phyloP scores from a whole-genome alignment of 2,113 vertebrate genomes.

The Phoenicopterus ruber region DNA sequence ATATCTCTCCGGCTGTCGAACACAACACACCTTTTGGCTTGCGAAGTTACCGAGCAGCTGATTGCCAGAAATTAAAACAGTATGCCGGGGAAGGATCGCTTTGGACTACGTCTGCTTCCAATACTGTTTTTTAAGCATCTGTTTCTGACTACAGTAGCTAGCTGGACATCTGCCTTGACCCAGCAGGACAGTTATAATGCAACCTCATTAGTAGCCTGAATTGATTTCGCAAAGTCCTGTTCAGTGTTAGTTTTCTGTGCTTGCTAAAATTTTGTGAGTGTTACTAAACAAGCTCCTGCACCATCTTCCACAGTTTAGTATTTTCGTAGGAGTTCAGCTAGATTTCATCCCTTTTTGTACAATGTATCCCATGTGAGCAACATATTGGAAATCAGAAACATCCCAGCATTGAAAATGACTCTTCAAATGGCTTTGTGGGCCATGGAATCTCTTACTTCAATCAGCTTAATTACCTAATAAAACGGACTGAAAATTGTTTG shows the following conservation, averaged over 20 bases:
- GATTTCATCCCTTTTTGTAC: not conserved
- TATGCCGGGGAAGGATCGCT: not conserved
- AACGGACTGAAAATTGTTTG: not conserved
- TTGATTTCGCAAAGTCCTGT: not conserved
- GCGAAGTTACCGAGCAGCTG: not conserved
- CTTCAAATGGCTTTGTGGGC: not conserved
- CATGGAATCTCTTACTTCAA: not conserved
- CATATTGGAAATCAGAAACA: not conserved
- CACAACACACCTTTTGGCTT: not conserved
- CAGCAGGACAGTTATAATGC: not conserved
- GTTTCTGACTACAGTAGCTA: not conserved
- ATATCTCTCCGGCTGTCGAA: not conserved
- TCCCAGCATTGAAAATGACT: not conserved
- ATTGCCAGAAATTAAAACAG: not conserved
- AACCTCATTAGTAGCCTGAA: not conserved
- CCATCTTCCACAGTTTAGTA: not conserved
- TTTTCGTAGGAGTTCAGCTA: not conserved
- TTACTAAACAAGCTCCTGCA: not conserved
- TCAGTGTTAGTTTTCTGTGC: not conserved
- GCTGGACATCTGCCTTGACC: not conserved
- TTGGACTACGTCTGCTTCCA: not conserved
- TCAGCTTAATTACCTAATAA: not conserved
- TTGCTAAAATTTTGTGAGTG: not conserved
- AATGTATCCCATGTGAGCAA: not conserved
- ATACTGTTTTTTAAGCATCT: not conserved